Conservation (phyloP, 2,888 invertebrate species). For the Phortica okadai region DNA sequence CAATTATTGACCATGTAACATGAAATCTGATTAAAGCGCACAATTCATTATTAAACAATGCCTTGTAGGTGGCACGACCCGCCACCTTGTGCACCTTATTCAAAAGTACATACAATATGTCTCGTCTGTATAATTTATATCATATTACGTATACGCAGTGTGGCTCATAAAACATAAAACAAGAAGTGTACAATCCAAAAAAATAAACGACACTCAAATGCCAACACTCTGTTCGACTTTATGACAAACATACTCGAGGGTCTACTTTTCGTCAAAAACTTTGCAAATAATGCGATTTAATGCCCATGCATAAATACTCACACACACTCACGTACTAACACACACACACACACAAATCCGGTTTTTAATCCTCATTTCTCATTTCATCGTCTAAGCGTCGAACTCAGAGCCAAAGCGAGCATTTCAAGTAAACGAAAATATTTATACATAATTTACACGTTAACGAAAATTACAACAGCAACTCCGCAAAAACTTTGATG, state of each 20-base stretch:
- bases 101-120: no score
- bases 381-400: neutral
- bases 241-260: neutral
- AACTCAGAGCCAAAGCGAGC: neutral
- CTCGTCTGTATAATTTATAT: neutral
- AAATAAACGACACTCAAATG: neutral
- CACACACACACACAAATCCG: neutral
- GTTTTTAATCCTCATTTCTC: neutral
- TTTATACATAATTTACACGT: slow-evolving; percentile 62
- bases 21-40: no score
- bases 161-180: neutral
- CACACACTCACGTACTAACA: neutral
- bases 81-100: no score
- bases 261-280: slow-evolving; percentile 36
- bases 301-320: slow-evolving; percentile 36
- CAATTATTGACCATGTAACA: no score
- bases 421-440: slow-evolving; percentile 42
- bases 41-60: no score
- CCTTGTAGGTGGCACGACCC: no score
- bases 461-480: slow-evolving; percentile 28
- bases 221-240: neutral
- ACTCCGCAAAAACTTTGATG: slow-evolving; percentile 51
- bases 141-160: slow-evolving; percentile 11
- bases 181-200: neutral
- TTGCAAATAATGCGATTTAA: slow-evolving; percentile 63